These are phyloP conservation scores for Aelia acuminata DNA, from an alignment of 2,888 invertebrate genomes.

Conservation along the genomic window DNA sequence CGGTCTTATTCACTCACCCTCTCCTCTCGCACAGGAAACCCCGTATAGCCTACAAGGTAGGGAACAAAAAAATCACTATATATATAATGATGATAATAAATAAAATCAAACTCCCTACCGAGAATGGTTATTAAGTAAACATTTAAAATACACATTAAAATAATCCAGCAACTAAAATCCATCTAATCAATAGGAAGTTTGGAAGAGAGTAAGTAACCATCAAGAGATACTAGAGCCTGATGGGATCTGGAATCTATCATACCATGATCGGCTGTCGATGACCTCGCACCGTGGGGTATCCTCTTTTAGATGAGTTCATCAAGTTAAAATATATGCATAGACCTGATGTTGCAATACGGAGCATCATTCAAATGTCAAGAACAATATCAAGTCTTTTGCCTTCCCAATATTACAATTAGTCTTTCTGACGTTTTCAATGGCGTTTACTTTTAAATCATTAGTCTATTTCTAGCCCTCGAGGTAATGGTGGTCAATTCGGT, in stretches of 20 bases:
- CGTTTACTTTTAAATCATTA: background rate
- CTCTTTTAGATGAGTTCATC: slow-evolving; percentile 23
- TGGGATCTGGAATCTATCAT: slow-evolving; percentile 11
- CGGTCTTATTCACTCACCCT: too few relatives aligned
- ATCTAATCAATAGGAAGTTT: background rate
- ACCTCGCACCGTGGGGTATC: background rate
- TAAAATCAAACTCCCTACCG: too few relatives aligned
- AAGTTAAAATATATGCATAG: slow-evolving; percentile 25
- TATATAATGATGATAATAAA: too few relatives aligned
- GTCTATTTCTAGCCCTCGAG: background rate
- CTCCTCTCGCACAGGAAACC: too few relatives aligned
- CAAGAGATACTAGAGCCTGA: background rate
- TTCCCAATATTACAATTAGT: background rate
- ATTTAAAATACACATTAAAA: background rate
- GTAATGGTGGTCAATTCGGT: background rate
- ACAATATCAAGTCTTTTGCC: background rate
- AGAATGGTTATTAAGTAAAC: too few relatives aligned
- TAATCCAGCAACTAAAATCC: background rate
- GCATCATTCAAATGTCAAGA: slow-evolving; percentile 36
- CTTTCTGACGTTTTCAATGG: background rate
- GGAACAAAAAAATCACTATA: too few relatives aligned
- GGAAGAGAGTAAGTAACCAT: background rate
- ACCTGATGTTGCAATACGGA: background rate
- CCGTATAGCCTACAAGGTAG: too few relatives aligned
- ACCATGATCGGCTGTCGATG: background rate